A percentile compares a stretch with the other conserved stretches of the same genome.
phyloP scores from a whole-genome alignment of 2,113 vertebrate species.

The Cervus canadensis region DNA sequence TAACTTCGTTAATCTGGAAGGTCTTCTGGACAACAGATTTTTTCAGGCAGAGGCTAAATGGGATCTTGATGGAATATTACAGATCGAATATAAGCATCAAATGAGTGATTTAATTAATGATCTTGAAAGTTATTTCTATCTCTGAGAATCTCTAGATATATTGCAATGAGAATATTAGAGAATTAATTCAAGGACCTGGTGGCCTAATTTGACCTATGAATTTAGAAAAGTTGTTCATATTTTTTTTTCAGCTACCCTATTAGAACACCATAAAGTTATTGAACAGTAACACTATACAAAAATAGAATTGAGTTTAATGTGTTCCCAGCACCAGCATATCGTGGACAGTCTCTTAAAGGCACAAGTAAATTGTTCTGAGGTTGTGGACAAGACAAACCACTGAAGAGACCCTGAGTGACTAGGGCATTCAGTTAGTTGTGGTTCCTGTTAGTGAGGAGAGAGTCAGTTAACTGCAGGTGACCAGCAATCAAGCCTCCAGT shows the following conservation, averaged over 20 bases:
- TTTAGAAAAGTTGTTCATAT: not conserved
- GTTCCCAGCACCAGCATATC: not conserved
- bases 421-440: not conserved
- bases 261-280: not conserved
- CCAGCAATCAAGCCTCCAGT: not conserved
- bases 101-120: not conserved
- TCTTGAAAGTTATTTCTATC: not conserved
- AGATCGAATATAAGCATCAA: not conserved
- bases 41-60: not conserved
- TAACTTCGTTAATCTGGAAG: slow-evolving; percentile 11
- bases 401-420: not conserved
- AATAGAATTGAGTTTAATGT: not conserved
- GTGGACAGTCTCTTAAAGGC: not conserved
- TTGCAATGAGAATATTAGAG: not conserved
- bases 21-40: not conserved
- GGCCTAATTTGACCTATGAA: not conserved
- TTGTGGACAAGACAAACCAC: not conserved
- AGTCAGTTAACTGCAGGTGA: not conserved
- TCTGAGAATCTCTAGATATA: not conserved
- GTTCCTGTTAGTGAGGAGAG: not conserved
- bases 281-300: not conserved
- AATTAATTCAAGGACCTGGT: not conserved
- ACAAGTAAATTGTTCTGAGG: not conserved
- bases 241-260: not conserved
- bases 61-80: not conserved